phyloP scores from a whole-genome alignment of 2,888 invertebrate species.

The Bursaphelenchus okinawaensis region DNA sequence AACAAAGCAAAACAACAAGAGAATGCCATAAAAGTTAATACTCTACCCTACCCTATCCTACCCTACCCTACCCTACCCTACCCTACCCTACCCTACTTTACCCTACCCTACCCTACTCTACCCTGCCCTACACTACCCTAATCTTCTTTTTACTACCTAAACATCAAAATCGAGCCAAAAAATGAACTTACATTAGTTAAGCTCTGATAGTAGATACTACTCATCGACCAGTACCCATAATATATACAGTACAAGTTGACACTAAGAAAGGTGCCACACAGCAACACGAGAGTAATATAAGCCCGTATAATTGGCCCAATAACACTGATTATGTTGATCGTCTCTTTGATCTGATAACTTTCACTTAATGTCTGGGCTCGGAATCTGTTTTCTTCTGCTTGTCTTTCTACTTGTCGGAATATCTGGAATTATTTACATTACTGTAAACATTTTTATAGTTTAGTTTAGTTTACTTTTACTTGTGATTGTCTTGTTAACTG shows the following conservation, averaged over 20 bases:
- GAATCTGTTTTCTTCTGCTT: neutral
- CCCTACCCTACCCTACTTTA: too few relatives aligned
- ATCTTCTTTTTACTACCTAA: too few relatives aligned
- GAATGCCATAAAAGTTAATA: too few relatives aligned
- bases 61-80: too few relatives aligned
- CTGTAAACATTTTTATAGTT: too few relatives aligned
- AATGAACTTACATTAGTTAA: neutral
- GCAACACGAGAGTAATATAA: neutral
- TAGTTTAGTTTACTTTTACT: too few relatives aligned
- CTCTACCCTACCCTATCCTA: too few relatives aligned
- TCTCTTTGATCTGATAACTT: conserved; percentile 7
- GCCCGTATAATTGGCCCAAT: conserved; percentile 3
- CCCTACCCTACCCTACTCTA: too few relatives aligned
- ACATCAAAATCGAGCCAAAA: too few relatives aligned
- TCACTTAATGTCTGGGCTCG: neutral
- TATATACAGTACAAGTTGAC: neutral
- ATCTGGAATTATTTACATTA: too few relatives aligned
- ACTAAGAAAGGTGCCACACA: neutral
- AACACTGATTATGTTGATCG: neutral
- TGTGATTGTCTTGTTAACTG: too few relatives aligned
- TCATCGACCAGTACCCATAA: neutral
- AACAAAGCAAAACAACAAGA: neutral
- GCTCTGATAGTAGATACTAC: neutral
- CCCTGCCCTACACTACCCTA: too few relatives aligned
- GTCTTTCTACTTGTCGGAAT: neutral